A percentile compares a stretch with the other conserved stretches of the same genome.
Conservation (phyloP, 2,888 invertebrate genomes). For the Auanema freiburgensis region DNA sequence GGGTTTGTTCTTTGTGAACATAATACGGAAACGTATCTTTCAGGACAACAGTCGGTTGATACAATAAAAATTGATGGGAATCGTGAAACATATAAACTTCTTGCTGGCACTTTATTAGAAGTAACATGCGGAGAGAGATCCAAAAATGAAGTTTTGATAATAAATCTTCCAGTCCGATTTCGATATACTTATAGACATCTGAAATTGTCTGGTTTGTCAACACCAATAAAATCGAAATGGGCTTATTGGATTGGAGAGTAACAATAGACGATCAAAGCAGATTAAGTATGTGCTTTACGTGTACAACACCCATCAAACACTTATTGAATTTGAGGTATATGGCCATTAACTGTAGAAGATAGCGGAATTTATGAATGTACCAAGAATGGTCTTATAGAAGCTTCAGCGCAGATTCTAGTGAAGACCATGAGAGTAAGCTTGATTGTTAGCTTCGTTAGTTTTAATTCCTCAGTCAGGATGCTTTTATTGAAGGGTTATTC, state of each 20-base stretch:
- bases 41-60: not conserved
- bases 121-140: slow-evolving; percentile 2
- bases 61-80: not conserved
- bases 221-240: slow-evolving; percentile 24
- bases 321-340: slow-evolving; percentile 20
- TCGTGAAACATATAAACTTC: not conserved
- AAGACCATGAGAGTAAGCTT: too few species aligned
- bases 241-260: slow-evolving; percentile 35
- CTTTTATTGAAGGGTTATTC: too few species aligned
- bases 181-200: slow-evolving; percentile 16
- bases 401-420: slow-evolving; percentile 9
- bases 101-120: slow-evolving; percentile 3
- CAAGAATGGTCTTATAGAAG: slow-evolving; percentile 23
- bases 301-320: not conserved
- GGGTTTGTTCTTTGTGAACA: too few species aligned
- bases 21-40: not conserved
- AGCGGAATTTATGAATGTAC: slow-evolving; percentile 34
- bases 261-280: slow-evolving; percentile 18
- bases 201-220: slow-evolving; percentile 34
- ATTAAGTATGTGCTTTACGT: slow-evolving; percentile 4
- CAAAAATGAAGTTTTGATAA: too few species aligned
- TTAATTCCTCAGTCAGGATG: too few species aligned
- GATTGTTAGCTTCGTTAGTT: too few species aligned
- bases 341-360: slow-evolving; percentile 30
- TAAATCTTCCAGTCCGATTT: too few species aligned